Percentiles rank a stretch among this genome's conserved stretches.
These are phyloP conservation scores for Ancistrus triradiatus DNA, from an alignment of 2,113 vertebrate genomes.

Conservation along the genomic window DNA sequence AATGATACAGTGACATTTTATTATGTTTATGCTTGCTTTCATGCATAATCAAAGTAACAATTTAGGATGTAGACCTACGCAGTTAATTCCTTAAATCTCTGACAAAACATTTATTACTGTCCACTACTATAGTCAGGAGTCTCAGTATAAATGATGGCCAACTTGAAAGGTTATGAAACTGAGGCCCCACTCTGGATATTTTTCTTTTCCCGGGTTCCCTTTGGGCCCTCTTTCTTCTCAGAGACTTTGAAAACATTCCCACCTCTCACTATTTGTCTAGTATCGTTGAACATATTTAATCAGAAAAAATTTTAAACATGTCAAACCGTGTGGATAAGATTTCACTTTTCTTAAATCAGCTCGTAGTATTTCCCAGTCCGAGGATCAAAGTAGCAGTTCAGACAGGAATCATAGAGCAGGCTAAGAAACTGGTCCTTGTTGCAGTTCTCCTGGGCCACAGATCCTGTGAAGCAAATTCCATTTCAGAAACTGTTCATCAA, in stretches of 20 bases:
- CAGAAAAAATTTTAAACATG: background rate
- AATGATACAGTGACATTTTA: too few relatives aligned
- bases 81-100: too few relatives aligned
- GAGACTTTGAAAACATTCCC: background rate
- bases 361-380: slow-evolving; percentile 79
- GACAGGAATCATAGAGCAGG: slow-evolving; percentile 83
- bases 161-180: background rate
- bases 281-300: background rate
- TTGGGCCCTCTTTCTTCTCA: background rate
- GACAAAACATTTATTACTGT: too few relatives aligned
- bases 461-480: slow-evolving; percentile 51
- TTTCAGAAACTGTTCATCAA: slow-evolving; percentile 18
- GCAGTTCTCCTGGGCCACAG: slow-evolving; percentile 43
- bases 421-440: slow-evolving; percentile 72
- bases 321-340: slow-evolving; percentile 23
- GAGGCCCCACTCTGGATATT: background rate
- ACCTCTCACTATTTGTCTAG: background rate
- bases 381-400: slow-evolving; percentile 91
- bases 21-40: too few relatives aligned
- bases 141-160: too few relatives aligned
- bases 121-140: too few relatives aligned
- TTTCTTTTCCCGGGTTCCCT: background rate
- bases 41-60: too few relatives aligned
- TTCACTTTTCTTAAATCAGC: slow-evolving; percentile 48
- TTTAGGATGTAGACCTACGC: too few relatives aligned